These are phyloP conservation scores for Eueremaeus valkanovi DNA, from an alignment of 2,888 invertebrate species.

Conservation along the genomic window DNA sequence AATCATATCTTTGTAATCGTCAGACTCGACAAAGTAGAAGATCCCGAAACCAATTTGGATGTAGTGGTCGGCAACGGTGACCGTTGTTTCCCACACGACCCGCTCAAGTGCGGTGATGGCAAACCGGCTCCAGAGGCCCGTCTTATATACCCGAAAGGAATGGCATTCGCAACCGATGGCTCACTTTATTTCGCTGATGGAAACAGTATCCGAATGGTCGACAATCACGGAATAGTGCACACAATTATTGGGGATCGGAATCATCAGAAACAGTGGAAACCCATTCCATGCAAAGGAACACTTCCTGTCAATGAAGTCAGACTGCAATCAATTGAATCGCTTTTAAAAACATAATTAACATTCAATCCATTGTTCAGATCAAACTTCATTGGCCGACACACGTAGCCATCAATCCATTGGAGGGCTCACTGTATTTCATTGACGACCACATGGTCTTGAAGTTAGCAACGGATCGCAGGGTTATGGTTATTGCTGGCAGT, in stretches of 20 bases:
- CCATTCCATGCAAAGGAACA: constrained; percentile 85
- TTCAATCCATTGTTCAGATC: constrained; percentile 23
- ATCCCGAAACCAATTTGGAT: constrained; percentile 56
- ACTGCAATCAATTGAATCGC: neutral
- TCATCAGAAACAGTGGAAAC: constrained; percentile 58
- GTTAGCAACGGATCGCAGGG: constrained; percentile 74
- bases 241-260: constrained; percentile 62
- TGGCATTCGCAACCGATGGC: constrained; percentile 63
- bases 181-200: constrained; percentile 93
- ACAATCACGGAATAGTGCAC: constrained; percentile 74
- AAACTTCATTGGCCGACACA: constrained; percentile 83
- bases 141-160: constrained; percentile 91
- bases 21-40: constrained; percentile 53
- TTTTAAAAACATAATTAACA: constrained; percentile 7
- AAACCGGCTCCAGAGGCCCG: constrained; percentile 84
- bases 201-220: constrained; percentile 80
- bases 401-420: constrained; percentile 84
- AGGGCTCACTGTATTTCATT: constrained; percentile 89
- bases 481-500: constrained; percentile 84
- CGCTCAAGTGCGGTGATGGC: constrained; percentile 76
- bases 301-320: constrained; percentile 67
- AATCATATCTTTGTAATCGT: no score
- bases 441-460: constrained; percentile 89
- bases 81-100: constrained; percentile 85
- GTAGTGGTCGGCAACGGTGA: constrained; percentile 64